Base-by-base conservation (phyloP, 2,797 vertebrate genomes). In the Pipistrellus pygmaeus region DNA sequence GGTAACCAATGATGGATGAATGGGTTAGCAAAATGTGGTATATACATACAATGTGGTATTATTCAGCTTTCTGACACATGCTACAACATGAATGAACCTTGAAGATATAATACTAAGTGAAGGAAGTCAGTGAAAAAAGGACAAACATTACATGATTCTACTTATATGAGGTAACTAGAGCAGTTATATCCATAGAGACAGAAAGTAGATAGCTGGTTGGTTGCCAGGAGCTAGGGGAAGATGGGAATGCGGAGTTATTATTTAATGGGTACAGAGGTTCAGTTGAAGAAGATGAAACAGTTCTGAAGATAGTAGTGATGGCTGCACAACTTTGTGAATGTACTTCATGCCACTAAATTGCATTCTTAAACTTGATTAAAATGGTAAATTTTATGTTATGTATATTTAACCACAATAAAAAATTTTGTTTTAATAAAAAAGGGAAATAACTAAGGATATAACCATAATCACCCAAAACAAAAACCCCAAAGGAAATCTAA, bases 391-490 rank as follows among this genome's bases (percentile, higher is more conserved):
- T 76, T 69, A 30, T 81, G 44, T 68, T 75, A 80, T 6, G 21
- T 21, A 14, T 85, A 85, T 48, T 72, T 38, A 91, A 93, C 18
- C 32, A 72, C 44, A 86, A 86, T 77, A 73, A 68, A 51, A 69
- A 81, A 55, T 55, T 1, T 1, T 30, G 14, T 35, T 75, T 91
- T 66, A 87, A 81, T 75, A 38, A 85, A 75, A 71, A 55, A 91
- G 81, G 25, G 25, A 92, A 92, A 80, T 27, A 55, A 91, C 32
- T 90, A 23, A 77, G n/a, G 82, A 88, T 57, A 69, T 13, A 95
- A 73, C 21, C 32, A 72, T 32, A 14, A 91, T 27, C n/a, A 90
- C 12, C 20, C 13, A 62, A 62, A 62, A 48, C 44, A 64, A 53
- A 91, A 68, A 46, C 1, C 32, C 11, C 18, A 57, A 69, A 1